These are phyloP conservation scores for Andinoacara biseriatus DNA, from an alignment of 2,113 vertebrate genomes.

Conservation along the genomic window DNA sequence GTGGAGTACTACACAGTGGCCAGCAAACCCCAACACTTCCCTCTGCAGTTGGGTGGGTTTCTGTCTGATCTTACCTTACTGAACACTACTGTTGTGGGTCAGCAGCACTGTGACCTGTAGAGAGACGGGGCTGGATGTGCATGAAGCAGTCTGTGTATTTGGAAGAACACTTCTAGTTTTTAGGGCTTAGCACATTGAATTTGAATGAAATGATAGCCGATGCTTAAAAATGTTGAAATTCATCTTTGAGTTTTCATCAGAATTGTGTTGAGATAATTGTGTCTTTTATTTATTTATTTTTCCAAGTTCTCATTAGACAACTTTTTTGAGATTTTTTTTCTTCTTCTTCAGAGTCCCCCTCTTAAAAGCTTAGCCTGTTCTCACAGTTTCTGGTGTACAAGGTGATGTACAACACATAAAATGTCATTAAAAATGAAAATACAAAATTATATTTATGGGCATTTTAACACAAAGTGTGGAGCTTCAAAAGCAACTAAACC, in stretches of 20 bases:
- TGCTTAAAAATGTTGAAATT: rapidly evolving
- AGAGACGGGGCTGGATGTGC: neutral
- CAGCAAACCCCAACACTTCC: constrained; percentile 87
- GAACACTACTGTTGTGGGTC: neutral
- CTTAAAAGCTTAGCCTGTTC: rapidly evolving
- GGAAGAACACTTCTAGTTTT: no score
- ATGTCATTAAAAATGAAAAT: neutral
- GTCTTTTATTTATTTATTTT: neutral
- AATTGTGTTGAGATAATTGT: neutral
- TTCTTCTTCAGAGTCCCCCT: no score
- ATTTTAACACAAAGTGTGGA: neutral
- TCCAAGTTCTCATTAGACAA: neutral
- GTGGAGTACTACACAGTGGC: constrained; percentile 93
- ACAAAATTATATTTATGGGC: neutral
- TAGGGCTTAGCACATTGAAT: no score
- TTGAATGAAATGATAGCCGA: neutral
- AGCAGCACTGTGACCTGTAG: rapidly evolving
- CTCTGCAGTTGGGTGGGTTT: constrained; percentile 84
- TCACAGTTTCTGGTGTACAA: rapidly evolving
- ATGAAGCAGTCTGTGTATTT: no score
- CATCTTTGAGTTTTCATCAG: neutral
- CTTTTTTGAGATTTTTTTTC: neutral
- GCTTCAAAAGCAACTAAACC: neutral
- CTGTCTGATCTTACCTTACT: neutral
- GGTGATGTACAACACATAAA: neutral